These are phyloP conservation scores for Cabera pusaria DNA, from an alignment of 2,888 invertebrate genomes.

Conservation along the genomic window DNA sequence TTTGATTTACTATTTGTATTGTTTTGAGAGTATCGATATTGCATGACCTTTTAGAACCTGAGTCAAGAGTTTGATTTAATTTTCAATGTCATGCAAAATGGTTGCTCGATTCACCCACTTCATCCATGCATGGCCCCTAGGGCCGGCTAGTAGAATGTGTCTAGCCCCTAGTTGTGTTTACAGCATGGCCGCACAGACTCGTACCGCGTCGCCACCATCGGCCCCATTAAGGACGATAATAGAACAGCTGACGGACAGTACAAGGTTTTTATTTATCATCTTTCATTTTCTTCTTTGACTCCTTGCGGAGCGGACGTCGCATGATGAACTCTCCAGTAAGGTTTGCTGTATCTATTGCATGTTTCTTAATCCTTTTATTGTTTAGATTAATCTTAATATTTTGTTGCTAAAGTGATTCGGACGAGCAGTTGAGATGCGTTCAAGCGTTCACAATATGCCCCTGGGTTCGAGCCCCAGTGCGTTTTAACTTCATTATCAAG, in stretches of 20 bases:
- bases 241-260: conserved; percentile 96
- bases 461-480: conserved; percentile 18
- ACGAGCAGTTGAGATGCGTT: too few species aligned
- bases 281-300: conserved; percentile 44
- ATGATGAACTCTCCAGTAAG: conserved; percentile 15
- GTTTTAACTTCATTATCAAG: too few species aligned
- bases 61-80: not conserved
- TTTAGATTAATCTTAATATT: too few species aligned
- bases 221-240: conserved; percentile 96
- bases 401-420: too few species aligned
- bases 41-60: conserved; percentile 33
- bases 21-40: conserved; percentile 45
- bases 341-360: conserved; percentile 27
- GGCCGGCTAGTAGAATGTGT: conserved; percentile 79
- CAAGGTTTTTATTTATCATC: conserved; percentile 88
- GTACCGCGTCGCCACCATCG: conserved; percentile 98
- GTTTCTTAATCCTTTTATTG: conserved; percentile 13
- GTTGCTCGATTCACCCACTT: conserved; percentile 43
- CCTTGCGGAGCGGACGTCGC: conserved; percentile 13
- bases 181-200: conserved; percentile 98
- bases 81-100: conserved; percentile 42
- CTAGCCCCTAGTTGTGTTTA: conserved; percentile 84
- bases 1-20: conserved; percentile 33
- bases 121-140: conserved; percentile 75
- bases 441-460: too few species aligned